Percentiles rank a stretch among this genome's conserved stretches.
These are phyloP conservation scores for Choloepus didactylus DNA, from an alignment of 2,797 vertebrate genomes.

Conservation along the genomic window DNA sequence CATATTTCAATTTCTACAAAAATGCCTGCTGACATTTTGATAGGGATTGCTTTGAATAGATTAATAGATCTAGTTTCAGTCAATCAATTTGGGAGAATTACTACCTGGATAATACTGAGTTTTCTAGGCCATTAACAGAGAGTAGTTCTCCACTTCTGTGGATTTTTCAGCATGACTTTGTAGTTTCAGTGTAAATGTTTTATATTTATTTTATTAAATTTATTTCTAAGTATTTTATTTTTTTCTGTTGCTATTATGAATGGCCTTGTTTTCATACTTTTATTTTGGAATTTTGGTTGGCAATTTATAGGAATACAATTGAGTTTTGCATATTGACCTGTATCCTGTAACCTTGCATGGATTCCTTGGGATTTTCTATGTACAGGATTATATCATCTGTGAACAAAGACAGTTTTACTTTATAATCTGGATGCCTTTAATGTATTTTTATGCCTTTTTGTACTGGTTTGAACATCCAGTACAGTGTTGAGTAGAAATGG, in stretches of 20 bases:
- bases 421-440: background rate
- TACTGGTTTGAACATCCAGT: background rate
- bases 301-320: background rate
- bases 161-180: conserved; percentile 32
- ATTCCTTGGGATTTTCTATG: background rate
- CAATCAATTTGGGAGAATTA: background rate
- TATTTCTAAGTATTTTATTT: conserved; percentile 40
- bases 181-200: conserved; percentile 23
- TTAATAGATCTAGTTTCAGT: background rate
- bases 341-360: conserved; percentile 18
- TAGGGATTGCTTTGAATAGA: background rate
- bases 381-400: background rate
- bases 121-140: background rate
- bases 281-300: background rate
- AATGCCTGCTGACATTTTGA: background rate
- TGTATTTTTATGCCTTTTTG: conserved; percentile 1
- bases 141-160: background rate
- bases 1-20: conserved; percentile 20
- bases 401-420: background rate
- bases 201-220: background rate
- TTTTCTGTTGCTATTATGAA: background rate
- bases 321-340: background rate
- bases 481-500: background rate
- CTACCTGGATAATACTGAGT: background rate
- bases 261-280: conserved; percentile 25